Base-by-base conservation (phyloP, 2,113 vertebrate species). In the Aphelocoma coerulescens region DNA sequence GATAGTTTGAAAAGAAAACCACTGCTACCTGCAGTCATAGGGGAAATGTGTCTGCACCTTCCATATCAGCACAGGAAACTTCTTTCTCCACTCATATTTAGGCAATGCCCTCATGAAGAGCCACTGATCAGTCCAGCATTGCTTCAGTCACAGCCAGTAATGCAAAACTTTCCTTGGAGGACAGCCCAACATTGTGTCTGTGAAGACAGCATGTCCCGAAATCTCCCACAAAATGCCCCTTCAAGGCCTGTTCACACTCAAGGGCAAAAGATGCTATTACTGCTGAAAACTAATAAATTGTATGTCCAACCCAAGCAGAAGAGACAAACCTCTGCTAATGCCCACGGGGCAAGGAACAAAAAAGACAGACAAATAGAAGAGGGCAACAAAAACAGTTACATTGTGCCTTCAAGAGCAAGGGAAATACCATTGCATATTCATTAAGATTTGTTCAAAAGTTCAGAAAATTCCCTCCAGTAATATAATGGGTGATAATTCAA, bases 401-500 rank as follows among this genome's bases (percentile, higher is more conserved):
- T 58, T 68, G 32, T 87, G 23, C 74, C 39, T 37, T 65, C 33
- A 73, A 68, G 24, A 94, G 28, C 20, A 81, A 75, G 63, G 2
- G 67, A 78, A 89, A 89, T 75, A 65, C n/a, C 33, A 23, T 5
- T 81, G 85, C 33, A 84, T 72, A 57, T 72, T 77, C 88, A 87
- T 78, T 77, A 86, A 92, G 58, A 58, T 85, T 82, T 88, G 48
- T 71, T 84, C 83, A 68, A 92, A 89, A 91, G 73, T 92, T 89
- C 68, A 89, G 77, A 92, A 94, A 87, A 92, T 76, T 92, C 86
- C 91, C 77, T 81, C 62, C 77, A 78, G 92, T 67, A 89, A 85
- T 51, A 35, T 77, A 92, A 89, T 58, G 89, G 58, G 49, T 93
- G 81, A 96, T 76, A 93, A 94, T 91, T 94, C 69, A 86, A 94